Evolutionary conservation across 2,888 invertebrate genomes (phyloP).

Genomic region (Physocephala rufipes): DNA sequence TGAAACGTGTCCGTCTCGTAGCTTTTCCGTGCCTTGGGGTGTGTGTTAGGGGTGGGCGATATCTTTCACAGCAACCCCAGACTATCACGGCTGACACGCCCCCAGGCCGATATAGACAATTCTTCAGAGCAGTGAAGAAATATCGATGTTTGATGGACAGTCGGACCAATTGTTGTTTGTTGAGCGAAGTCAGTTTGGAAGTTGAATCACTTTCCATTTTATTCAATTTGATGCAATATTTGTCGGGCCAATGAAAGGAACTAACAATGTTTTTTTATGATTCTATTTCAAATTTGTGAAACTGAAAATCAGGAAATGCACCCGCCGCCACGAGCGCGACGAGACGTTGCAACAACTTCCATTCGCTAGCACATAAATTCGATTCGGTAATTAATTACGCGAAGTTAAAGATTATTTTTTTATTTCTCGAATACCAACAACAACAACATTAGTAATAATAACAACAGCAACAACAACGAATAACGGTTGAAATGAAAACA

Average conservation of each 20-base stretch:
- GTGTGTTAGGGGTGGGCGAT: background rate
- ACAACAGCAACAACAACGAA: background rate
- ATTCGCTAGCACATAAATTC: slow-evolving; percentile 39
- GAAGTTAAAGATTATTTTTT: slow-evolving; percentile 36
- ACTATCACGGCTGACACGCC: background rate
- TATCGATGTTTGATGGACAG: too few relatives aligned
- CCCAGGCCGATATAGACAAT: slow-evolving; percentile 2
- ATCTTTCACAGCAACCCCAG: too few relatives aligned
- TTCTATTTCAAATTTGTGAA: slow-evolving; percentile 16
- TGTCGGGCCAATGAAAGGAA: too few relatives aligned
- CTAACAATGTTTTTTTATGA: background rate
- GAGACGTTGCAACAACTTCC: too few relatives aligned
- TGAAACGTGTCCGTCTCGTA: too few relatives aligned
- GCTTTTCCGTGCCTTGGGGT: background rate
- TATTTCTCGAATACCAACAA: slow-evolving; percentile 32
- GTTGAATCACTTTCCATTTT: too few relatives aligned
- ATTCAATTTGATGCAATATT: too few relatives aligned
- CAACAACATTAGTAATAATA: slow-evolving; percentile 10
- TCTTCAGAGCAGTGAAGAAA: too few relatives aligned
- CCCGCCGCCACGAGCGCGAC: too few relatives aligned
- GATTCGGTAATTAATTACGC: slow-evolving; percentile 41
- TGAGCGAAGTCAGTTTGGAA: too few relatives aligned
- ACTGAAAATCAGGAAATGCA: slow-evolving; percentile 36
- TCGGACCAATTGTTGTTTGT: background rate
- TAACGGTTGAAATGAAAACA: too few relatives aligned